Base-by-base conservation (phyloP, 2,888 invertebrate species). In the Teleogryllus oceanicus region DNA sequence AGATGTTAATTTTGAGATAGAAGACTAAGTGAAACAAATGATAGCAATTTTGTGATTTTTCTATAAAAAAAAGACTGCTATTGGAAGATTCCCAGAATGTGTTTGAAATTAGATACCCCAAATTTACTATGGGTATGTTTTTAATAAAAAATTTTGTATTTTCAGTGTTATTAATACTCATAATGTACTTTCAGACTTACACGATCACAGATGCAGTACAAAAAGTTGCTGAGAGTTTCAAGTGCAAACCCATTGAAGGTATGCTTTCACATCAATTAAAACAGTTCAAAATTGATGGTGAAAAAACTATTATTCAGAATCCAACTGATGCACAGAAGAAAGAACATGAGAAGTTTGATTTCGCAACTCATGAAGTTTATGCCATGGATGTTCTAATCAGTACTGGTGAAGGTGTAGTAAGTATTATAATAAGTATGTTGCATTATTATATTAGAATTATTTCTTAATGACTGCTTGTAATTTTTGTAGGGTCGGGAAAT, bases 301-400 rank as follows among this genome's bases (percentile, higher is more conserved):
- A 98, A 85, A 99, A 99, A 88, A 95, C 96, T 49, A 96, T 97
- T 84, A 96, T 97, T 85, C 96, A 98, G 88, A 99, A 99, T 88
- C 99, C 99, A 24, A 96, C 94, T 84, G 99, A 99, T 86, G 94
- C 95, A 50, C 98, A 98, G 87, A 94, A 95, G 85, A 97, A 97
- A 86, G 99, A 99, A 86, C 97, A 98, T 87, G 99, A 99, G 87
- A 98, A 98, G 87, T 95, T 94, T 86, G 95, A 94, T 82, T 93
- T 99, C 87, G 98, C 98, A 86, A 94, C 94, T 79, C 94, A 98
- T 87, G 99, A 99, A 89, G 99, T 98, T 0, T 99, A 98, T 88
- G 98, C 96, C 49, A 95, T 99, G 91, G 99, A 99, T 89, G 96
- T 99, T n/a, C 91, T 99, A 81, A 91, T 99, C 82, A 96, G 97